Percentiles rank a stretch among this genome's conserved stretches.
These are phyloP conservation scores for Odontamblyopus rebecca DNA, from an alignment of 2,797 vertebrate genomes.

Conservation along the genomic window DNA sequence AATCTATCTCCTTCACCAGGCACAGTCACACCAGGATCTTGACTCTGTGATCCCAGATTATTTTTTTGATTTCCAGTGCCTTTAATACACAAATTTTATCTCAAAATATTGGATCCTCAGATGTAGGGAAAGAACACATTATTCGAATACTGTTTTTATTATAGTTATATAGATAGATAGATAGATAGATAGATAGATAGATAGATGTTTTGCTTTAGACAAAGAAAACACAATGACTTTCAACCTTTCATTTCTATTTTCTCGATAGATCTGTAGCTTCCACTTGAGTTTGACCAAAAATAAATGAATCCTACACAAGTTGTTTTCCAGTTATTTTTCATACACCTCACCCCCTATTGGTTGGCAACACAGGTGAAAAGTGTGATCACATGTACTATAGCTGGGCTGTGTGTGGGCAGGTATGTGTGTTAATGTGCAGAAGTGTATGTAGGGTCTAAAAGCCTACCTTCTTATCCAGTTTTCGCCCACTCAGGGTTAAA, in stretches of 20 bases:
- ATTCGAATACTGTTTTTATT: too few species aligned
- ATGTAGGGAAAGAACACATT: too few species aligned
- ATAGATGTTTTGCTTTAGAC: background rate
- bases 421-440: slow-evolving; percentile 16
- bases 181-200: too few species aligned
- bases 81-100: too few species aligned
- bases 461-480: slow-evolving; percentile 96
- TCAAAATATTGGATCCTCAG: background rate
- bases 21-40: too few species aligned
- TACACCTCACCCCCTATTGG: slow-evolving; percentile 7
- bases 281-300: slow-evolving; percentile 1
- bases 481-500: slow-evolving; percentile 91
- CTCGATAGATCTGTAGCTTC: slow-evolving; percentile 2
- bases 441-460: slow-evolving; percentile 25
- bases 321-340: slow-evolving; percentile 4
- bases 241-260: slow-evolving; percentile 11
- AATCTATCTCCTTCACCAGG: too few species aligned
- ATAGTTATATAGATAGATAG: too few species aligned
- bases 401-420: slow-evolving; percentile 29
- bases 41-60: too few species aligned
- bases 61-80: too few species aligned
- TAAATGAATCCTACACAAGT: slow-evolving; percentile 9
- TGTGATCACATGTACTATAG: slow-evolving; percentile 33
- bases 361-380: slow-evolving; percentile 25
- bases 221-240: background rate